Evolutionary conservation across 2,888 invertebrate species (phyloP).

Genomic region (Diloba caeruleocephala): DNA sequence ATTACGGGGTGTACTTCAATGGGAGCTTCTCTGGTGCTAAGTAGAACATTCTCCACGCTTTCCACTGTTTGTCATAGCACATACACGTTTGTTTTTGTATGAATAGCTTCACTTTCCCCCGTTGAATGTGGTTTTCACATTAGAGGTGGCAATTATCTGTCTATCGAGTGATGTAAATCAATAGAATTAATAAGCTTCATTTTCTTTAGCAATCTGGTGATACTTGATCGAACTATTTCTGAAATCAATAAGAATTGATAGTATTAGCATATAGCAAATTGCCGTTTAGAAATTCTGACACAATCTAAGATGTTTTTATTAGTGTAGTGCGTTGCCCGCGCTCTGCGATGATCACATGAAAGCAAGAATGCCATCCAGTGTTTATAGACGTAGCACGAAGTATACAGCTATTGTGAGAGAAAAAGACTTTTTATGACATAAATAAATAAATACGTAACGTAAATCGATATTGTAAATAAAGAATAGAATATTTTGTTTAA

Average conservation of each 20-base stretch:
- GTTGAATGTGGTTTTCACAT: constrained; percentile 56
- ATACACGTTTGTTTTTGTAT: constrained; percentile 50
- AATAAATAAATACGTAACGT: too few species aligned
- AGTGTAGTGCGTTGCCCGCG: too few species aligned
- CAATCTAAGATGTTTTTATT: too few species aligned
- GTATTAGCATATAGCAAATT: constrained; percentile 32
- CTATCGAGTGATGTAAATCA: constrained; percentile 36
- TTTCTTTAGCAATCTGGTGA: constrained; percentile 31
- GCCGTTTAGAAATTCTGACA: too few species aligned
- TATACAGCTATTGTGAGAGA: too few species aligned
- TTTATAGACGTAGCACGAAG: too few species aligned
- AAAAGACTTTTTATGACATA: too few species aligned
- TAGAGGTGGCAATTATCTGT: constrained; percentile 24
- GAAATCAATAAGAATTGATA: constrained; percentile 43
- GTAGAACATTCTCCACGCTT: constrained; percentile 46
- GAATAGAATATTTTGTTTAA: too few species aligned
- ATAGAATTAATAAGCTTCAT: constrained; percentile 45
- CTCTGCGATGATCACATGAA: too few species aligned
- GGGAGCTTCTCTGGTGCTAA: constrained; percentile 22
- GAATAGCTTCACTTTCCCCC: constrained; percentile 63
- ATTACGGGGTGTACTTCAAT: constrained; percentile 44
- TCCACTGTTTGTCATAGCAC: constrained; percentile 56
- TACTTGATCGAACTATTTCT: constrained; percentile 27
- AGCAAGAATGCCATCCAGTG: too few species aligned
- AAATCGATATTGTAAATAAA: too few species aligned